These are phyloP conservation scores for Brachyptera risi DNA, from an alignment of 2,888 invertebrate species.

Conservation along the genomic window DNA sequence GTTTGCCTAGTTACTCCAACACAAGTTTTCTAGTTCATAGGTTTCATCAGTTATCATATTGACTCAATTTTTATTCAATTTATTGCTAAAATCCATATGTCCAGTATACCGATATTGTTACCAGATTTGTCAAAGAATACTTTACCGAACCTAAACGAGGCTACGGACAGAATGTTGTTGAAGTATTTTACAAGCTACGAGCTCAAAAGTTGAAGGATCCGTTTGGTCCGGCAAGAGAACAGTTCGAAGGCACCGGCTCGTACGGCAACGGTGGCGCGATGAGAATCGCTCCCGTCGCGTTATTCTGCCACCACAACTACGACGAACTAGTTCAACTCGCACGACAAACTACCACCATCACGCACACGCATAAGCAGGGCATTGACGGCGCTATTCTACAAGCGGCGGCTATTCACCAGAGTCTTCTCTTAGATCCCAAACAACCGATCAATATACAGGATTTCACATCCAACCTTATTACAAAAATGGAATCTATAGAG, in stretches of 20 bases:
- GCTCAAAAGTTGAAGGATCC: slow-evolving; percentile 54
- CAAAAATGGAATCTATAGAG: slow-evolving; percentile 53
- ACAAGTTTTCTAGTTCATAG: no score
- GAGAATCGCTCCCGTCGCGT: slow-evolving; percentile 62
- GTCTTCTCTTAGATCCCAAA: slow-evolving; percentile 47
- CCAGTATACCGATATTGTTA: background rate
- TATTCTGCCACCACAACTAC: slow-evolving; percentile 54
- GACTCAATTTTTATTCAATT: no score
- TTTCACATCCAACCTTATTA: slow-evolving; percentile 51
- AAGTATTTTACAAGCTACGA: slow-evolving; percentile 54
- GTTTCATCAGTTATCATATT: no score
- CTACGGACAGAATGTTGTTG: slow-evolving; percentile 58
- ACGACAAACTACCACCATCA: slow-evolving; percentile 52
- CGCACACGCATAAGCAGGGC: slow-evolving; percentile 57
- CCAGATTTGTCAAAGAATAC: slow-evolving; percentile 59
- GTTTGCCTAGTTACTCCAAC: no score
- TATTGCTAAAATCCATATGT: no score
- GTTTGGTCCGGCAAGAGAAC: slow-evolving; percentile 58
- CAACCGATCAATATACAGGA: slow-evolving; percentile 47
- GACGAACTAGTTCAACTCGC: slow-evolving; percentile 50
- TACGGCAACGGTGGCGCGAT: slow-evolving; percentile 77
- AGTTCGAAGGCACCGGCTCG: slow-evolving; percentile 64
- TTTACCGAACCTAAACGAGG: slow-evolving; percentile 58
- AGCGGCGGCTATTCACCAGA: slow-evolving; percentile 56
- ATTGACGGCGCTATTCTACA: slow-evolving; percentile 56